Evolutionary conservation across 2,888 invertebrate species (phyloP).

Genomic region (Zygogramma bicolorata): DNA sequence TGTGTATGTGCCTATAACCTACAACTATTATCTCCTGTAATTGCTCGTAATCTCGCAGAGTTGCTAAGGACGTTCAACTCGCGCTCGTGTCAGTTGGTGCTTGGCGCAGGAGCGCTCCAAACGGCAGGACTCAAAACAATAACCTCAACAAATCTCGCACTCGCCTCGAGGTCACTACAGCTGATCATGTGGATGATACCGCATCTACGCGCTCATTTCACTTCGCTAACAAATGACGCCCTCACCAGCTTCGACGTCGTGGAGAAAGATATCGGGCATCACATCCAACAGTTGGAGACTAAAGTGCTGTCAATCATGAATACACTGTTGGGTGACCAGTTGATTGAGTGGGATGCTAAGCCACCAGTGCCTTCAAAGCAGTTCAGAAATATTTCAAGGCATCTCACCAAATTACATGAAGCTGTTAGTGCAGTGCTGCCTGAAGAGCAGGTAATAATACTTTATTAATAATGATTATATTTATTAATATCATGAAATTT

Average conservation of each 20-base stretch:
- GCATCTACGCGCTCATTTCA: slow-evolving; percentile 78
- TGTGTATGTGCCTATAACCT: slow-evolving; percentile 85
- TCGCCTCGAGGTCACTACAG: slow-evolving; percentile 86
- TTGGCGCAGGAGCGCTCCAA: slow-evolving; percentile 96
- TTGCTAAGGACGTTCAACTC: slow-evolving; percentile 89
- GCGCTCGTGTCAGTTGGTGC: slow-evolving; percentile 90
- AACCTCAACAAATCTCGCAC: slow-evolving; percentile 92
- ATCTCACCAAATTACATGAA: slow-evolving; percentile 91
- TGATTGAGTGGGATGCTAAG: slow-evolving; percentile 91
- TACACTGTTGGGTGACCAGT: slow-evolving; percentile 83
- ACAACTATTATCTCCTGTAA: slow-evolving; percentile 82
- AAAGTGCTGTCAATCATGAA: slow-evolving; percentile 93
- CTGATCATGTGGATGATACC: slow-evolving; percentile 85
- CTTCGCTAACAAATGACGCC: slow-evolving; percentile 70
- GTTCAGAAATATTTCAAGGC: slow-evolving; percentile 88
- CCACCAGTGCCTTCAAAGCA: slow-evolving; percentile 95
- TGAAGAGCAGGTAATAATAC: slow-evolving; percentile 79
- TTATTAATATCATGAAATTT: no score
- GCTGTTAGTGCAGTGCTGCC: slow-evolving; percentile 90
- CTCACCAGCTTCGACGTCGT: slow-evolving; percentile 76
- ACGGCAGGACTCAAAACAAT: slow-evolving; percentile 95
- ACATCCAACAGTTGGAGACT: slow-evolving; percentile 91
- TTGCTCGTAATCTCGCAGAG: slow-evolving; percentile 89
- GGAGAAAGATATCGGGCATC: slow-evolving; percentile 85
- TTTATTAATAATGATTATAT: no score